Evolutionary conservation across 2,888 invertebrate species (phyloP), one percentile per base, ranked within the genome.

Genomic region (Drosophila nr. medialis): DNA sequence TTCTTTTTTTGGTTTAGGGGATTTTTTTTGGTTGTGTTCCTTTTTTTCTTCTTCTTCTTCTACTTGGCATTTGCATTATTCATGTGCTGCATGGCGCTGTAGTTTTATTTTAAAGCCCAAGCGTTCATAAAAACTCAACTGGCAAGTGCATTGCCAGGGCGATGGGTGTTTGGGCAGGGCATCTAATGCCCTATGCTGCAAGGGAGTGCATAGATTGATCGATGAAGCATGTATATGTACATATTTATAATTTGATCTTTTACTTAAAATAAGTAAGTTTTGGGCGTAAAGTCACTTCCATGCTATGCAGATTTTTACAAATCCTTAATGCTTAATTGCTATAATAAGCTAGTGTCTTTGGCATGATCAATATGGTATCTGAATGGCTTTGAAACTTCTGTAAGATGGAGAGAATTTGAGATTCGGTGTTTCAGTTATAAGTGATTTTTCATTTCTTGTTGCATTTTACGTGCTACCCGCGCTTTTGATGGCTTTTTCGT

Each of bases 91-190:
- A 69, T 64, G 81, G 64, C 60, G 78, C 63, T 78, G 82, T 86
- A 84, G 87, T 84, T 84, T 84, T 82, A 87, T 84, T 87, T 85
- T 78, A 84, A 82, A 65, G 85, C 82, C 87, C 71, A 72, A 74
- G 59, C 76, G 80, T 87, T 86, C 85, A 84, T 84, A 84, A 84
- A 84, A 84, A 72, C 68, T 64, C 72, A 72, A 66, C 84, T 80
- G 80, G 72, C 87, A 86, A 84, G 85, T 84, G 84, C 87, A 84
- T 64, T 71, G 71, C 72, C 49, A 67, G 79, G 65, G 27, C 68
- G 53, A 10, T 42, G 64, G 50, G 53, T 38, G 55, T 13, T 13
- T 45, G 58, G 49, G 49, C 56, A 53, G 64, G 40, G 45, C 54
- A 21, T 40, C 10, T 21, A 32, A 81, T 84, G 73, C 80, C 54